Percentiles rank a stretch among this genome's conserved stretches.
Evolutionary conservation across 2,113 vertebrate genomes (phyloP).

Genomic region (Rynchops niger): DNA sequence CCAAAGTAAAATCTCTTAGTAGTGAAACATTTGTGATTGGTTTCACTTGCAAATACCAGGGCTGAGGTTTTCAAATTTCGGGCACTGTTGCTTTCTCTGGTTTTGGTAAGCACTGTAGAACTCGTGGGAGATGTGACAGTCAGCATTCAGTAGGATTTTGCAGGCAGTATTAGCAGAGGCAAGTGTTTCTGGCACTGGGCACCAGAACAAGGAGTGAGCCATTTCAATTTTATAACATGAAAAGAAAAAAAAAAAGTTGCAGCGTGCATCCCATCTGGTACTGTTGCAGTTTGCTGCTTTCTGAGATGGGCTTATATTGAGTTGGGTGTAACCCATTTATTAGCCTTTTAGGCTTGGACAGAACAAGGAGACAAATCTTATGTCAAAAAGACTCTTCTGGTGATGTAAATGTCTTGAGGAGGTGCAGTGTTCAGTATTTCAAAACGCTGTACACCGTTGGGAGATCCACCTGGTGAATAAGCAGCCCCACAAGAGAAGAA

Average conservation of each 20-base stretch:
- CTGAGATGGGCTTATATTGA: not conserved
- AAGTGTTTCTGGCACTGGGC: not conserved
- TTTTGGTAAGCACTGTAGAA: not conserved
- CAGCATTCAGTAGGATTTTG: not conserved
- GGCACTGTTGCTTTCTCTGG: not conserved
- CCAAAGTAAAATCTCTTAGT: not conserved
- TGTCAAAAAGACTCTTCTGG: not conserved
- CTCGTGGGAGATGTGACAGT: fast-evolving
- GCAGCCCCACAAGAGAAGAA: not conserved
- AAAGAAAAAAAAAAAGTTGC: not conserved
- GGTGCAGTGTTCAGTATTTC: not conserved
- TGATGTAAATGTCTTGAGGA: not conserved
- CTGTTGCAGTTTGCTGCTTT: not conserved
- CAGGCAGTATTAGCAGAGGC: not conserved
- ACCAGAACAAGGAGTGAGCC: not conserved
- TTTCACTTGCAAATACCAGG: not conserved
- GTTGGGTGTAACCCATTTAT: not conserved
- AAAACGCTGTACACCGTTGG: fast-evolving
- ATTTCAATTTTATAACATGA: not conserved
- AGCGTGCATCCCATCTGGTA: too few relatives aligned
- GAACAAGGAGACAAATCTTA: not conserved
- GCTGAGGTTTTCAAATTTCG: not conserved
- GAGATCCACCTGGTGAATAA: not conserved
- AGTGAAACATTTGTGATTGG: not conserved
- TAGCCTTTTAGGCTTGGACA: not conserved